phyloP scores from a whole-genome alignment of 2,113 vertebrate genomes.

The Alces alces region DNA sequence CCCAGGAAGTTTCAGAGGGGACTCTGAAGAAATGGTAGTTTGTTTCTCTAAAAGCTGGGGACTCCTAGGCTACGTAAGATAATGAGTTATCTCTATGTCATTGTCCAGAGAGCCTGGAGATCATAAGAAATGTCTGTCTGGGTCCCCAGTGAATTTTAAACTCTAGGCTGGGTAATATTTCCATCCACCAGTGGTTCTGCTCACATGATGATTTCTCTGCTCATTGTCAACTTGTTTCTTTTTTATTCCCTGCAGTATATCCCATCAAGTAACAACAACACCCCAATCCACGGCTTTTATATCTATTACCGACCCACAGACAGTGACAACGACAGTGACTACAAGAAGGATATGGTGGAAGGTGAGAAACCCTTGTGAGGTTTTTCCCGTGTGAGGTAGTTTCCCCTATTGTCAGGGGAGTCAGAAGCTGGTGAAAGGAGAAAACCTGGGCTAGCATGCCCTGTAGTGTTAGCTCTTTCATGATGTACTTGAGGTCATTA shows the following conservation, averaged over 20 bases:
- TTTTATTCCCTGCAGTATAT: conserved; percentile 84
- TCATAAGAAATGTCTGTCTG: neutral
- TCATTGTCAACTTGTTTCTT: conserved; percentile 29
- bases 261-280: conserved; percentile 94
- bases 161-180: neutral
- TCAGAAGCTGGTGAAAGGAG: neutral
- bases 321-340: conserved; percentile 98
- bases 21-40: neutral
- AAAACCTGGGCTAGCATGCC: neutral
- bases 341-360: conserved; percentile 97
- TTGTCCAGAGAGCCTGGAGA: neutral
- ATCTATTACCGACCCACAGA: conserved; percentile 98
- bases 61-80: neutral
- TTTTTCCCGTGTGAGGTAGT: neutral
- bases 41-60: neutral
- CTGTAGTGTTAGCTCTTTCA: accelerated
- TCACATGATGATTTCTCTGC: neutral
- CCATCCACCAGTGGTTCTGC: neutral
- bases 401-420: neutral
- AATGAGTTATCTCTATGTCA: neutral
- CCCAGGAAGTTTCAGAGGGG: neutral
- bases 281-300: conserved; percentile 98
- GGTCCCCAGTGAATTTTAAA: neutral
- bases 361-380: conserved; percentile 74
- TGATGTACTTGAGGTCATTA: neutral